These are phyloP conservation scores for Falco biarmicus DNA, from an alignment of 2,797 vertebrate species.

Conservation along the genomic window DNA sequence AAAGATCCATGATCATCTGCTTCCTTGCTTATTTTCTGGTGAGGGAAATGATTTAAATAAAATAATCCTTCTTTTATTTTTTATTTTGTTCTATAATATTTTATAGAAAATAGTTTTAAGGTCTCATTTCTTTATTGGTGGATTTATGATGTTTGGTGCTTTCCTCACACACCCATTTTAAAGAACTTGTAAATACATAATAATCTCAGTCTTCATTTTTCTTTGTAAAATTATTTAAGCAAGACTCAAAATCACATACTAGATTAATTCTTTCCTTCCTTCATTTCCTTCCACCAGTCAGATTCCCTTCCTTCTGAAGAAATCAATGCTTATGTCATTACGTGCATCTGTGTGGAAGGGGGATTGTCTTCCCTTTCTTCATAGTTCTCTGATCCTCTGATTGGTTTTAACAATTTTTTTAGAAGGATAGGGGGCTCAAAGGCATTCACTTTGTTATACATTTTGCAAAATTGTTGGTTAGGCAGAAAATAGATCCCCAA, in stretches of 20 bases:
- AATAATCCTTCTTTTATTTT: background rate
- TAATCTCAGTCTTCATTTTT: background rate
- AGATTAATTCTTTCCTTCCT: background rate
- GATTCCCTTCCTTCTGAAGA: background rate
- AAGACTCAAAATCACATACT: background rate
- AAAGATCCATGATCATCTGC: background rate
- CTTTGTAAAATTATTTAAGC: background rate
- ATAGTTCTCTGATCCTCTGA: background rate
- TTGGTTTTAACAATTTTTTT: background rate
- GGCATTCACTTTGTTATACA: background rate
- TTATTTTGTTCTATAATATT: background rate
- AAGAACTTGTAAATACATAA: background rate
- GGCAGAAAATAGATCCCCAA: background rate
- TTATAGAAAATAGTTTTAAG: background rate
- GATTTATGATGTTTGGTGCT: background rate
- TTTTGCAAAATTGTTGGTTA: background rate
- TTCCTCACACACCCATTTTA: background rate
- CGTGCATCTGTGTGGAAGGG: background rate
- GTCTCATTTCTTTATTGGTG: background rate
- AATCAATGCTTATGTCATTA: background rate
- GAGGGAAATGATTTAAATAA: background rate
- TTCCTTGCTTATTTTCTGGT: background rate
- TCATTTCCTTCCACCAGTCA: background rate
- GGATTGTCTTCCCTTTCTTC: background rate
- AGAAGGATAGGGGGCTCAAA: background rate